Evolutionary conservation across 1,140 invertebrate genomes (phyloP).

Genomic region (Drosophila bipectinata): DNA sequence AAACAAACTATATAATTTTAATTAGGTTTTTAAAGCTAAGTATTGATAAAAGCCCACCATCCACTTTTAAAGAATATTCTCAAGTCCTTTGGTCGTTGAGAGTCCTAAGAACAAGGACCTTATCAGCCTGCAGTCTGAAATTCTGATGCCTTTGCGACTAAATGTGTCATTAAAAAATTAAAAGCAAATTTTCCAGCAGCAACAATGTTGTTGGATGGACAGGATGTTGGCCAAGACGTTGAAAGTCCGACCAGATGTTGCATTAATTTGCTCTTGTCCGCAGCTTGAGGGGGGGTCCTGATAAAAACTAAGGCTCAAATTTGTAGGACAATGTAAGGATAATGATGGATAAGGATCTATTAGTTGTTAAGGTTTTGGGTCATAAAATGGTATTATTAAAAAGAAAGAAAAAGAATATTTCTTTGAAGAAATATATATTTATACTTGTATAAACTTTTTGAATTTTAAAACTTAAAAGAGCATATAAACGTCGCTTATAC

Average conservation of each 20-base stretch:
- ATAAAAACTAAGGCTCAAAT: neutral
- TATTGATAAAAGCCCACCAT: too few relatives aligned
- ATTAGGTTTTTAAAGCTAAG: neutral
- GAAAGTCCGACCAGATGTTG: neutral
- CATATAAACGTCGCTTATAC: neutral
- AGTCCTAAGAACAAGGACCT: slow-evolving; percentile 31
- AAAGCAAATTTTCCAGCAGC: slow-evolving; percentile 65
- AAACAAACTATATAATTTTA: neutral
- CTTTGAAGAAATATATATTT: too few relatives aligned
- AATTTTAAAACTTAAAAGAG: neutral
- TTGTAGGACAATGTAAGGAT: neutral
- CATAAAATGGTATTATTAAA: too few relatives aligned
- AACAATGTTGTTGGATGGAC: slow-evolving; percentile 58
- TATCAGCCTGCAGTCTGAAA: slow-evolving; percentile 5
- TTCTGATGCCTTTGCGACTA: slow-evolving; percentile 19
- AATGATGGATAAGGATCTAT: neutral
- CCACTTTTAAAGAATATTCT: too few relatives aligned
- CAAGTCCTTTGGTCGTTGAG: slow-evolving; percentile 34
- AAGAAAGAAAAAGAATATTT: too few relatives aligned
- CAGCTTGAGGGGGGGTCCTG: neutral
- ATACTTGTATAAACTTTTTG: too few relatives aligned
- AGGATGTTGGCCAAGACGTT: slow-evolving; percentile 1
- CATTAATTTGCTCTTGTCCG: neutral
- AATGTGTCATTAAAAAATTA: slow-evolving; percentile 78
- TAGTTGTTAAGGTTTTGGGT: neutral